A percentile compares a stretch with the other conserved stretches of the same genome.
Conservation (phyloP, 2,888 invertebrate species). For the Eurytoma californica region DNA sequence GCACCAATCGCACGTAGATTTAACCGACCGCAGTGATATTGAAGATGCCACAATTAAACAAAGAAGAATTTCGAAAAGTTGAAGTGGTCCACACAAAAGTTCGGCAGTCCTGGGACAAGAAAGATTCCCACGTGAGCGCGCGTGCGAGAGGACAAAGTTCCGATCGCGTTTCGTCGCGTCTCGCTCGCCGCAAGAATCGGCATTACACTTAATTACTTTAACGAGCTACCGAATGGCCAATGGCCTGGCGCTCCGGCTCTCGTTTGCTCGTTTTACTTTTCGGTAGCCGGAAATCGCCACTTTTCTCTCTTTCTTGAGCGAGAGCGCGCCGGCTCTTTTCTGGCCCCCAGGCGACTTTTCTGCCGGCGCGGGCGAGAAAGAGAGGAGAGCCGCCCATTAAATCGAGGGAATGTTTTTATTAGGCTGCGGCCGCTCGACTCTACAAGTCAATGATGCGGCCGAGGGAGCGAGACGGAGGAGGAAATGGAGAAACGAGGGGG, state of each 20-base stretch:
- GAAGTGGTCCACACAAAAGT: too few relatives aligned
- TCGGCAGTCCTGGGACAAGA: conserved; percentile 23
- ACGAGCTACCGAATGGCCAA: conserved; percentile 51
- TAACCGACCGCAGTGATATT: too few relatives aligned
- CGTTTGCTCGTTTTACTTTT: conserved; percentile 44
- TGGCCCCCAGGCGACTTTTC: conserved; percentile 24
- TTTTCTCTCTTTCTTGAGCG: conserved; percentile 26
- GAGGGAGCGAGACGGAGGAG: not conserved
- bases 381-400: conserved; percentile 18
- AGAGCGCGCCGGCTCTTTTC: not conserved
- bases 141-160: conserved; percentile 11
- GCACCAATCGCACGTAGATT: too few relatives aligned
- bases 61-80: too few relatives aligned
- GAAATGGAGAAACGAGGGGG: conserved; percentile 17
- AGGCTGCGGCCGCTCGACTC: conserved; percentile 21
- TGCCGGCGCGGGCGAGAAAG: not conserved
- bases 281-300: conserved; percentile 55
- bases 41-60: too few relatives aligned
- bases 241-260: conserved; percentile 6
- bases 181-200: conserved; percentile 40
- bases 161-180: conserved; percentile 30
- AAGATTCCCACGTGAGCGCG: conserved; percentile 49
- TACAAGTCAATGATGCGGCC: conserved; percentile 14
- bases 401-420: conserved; percentile 38
- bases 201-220: conserved; percentile 56